These are phyloP conservation scores for Ophiothrix spiculata DNA, from an alignment of 35 echinoderm and acorn worm genomes.

Conservation along the genomic window DNA sequence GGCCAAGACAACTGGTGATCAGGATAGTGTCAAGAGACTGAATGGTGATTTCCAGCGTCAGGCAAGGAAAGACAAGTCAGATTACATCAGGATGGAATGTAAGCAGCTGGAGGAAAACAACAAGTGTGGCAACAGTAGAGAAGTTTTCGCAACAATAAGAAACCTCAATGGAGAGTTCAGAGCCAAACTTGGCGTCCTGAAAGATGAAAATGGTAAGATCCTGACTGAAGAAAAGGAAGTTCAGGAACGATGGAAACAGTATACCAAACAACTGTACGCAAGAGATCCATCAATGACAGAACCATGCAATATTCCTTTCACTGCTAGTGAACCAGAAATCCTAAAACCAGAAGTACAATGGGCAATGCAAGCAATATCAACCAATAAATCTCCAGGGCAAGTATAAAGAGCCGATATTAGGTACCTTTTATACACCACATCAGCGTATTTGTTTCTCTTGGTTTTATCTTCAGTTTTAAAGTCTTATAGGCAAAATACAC, in stretches of 20 bases:
- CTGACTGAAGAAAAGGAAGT: background rate
- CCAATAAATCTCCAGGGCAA: too few species aligned
- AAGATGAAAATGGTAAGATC: background rate
- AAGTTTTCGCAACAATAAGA: background rate
- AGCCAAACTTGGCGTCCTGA: slow-evolving; percentile 7
- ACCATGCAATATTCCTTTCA: background rate
- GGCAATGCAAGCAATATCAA: too few species aligned
- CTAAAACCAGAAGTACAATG: background rate
- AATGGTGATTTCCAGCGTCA: background rate
- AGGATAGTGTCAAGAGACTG: background rate
- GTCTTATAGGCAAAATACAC: too few species aligned
- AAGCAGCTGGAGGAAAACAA: background rate
- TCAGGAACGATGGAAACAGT: background rate
- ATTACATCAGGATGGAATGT: background rate
- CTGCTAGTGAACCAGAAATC: background rate
- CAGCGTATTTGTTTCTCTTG: too few species aligned
- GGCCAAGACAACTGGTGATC: background rate
- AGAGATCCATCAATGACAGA: background rate
- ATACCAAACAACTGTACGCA: background rate
- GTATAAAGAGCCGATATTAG: too few species aligned
- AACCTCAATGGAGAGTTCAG: background rate
- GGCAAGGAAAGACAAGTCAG: slow-evolving; percentile 12
- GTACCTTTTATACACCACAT: too few species aligned
- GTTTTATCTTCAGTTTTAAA: too few species aligned
- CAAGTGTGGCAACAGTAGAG: background rate